Percentiles rank a stretch among this genome's conserved stretches.
phyloP scores from a whole-genome alignment of 2,113 vertebrate species.

The Notothenia coriiceps region DNA sequence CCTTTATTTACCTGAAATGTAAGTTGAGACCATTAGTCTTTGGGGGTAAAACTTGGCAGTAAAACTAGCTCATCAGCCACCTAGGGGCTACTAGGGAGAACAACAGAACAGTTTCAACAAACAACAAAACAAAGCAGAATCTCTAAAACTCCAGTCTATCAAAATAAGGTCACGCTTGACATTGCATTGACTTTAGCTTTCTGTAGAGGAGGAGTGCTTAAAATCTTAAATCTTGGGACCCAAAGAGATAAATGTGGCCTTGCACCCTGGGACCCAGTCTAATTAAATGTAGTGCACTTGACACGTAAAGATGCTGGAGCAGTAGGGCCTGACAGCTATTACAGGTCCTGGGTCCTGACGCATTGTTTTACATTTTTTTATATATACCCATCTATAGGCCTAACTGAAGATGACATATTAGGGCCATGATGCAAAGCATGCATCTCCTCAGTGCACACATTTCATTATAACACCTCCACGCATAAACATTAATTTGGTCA shows the following conservation, averaged over 20 bases:
- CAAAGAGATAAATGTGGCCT: constrained; percentile 63
- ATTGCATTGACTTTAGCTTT: constrained; percentile 56
- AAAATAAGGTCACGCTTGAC: constrained; percentile 46
- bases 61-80: neutral
- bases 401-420: constrained; percentile 31
- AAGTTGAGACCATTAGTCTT: neutral
- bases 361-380: constrained; percentile 28
- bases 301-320: constrained; percentile 49
- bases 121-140: neutral
- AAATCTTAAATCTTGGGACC: constrained; percentile 50
- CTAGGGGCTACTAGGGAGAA: neutral
- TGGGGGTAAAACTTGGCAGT: neutral
- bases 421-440: neutral
- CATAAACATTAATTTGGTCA: constrained; percentile 15
- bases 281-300: constrained; percentile 70
- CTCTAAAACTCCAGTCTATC: neutral
- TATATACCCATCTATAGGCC: constrained; percentile 31
- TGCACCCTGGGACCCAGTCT: constrained; percentile 65
- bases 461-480: neutral
- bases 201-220: constrained; percentile 23
- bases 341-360: constrained; percentile 55
- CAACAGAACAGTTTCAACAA: neutral
- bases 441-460: neutral
- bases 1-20: no score
- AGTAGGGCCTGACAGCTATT: constrained; percentile 54